Conservation (phyloP, 2,113 vertebrate genomes). For the Mohoua ochrocephala region DNA sequence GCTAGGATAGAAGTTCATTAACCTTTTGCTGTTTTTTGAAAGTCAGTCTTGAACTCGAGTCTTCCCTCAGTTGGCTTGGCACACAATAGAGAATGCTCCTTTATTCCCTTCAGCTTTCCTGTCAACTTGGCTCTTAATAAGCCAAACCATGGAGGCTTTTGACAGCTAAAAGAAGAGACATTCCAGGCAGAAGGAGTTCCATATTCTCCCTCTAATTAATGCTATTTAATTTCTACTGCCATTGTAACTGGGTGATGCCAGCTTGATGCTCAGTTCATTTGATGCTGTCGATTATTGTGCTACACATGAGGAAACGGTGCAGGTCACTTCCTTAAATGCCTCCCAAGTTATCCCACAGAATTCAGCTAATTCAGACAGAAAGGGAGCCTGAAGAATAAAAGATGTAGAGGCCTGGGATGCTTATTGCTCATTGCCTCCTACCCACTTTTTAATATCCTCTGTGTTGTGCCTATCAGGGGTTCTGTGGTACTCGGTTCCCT, state of each 20-base stretch:
- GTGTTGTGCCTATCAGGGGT: neutral
- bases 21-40: neutral
- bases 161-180: neutral
- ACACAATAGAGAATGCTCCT: neutral
- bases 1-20: neutral
- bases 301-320: neutral
- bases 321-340: neutral
- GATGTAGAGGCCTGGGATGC: fast-evolving
- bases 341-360: neutral
- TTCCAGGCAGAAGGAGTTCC: neutral
- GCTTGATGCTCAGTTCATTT: neutral
- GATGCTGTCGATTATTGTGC: neutral
- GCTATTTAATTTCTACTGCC: neutral
- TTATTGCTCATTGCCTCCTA: neutral
- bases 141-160: neutral
- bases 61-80: neutral
- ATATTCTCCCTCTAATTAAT: neutral
- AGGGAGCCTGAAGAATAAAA: neutral
- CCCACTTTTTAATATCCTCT: neutral
- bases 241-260: neutral
- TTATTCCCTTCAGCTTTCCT: neutral
- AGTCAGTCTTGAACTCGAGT: neutral
- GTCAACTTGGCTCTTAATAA: neutral
- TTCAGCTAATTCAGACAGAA: neutral
- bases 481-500: neutral